Evolutionary conservation across 2,888 invertebrate species (phyloP).

Genomic region (Thymelicus acteon): DNA sequence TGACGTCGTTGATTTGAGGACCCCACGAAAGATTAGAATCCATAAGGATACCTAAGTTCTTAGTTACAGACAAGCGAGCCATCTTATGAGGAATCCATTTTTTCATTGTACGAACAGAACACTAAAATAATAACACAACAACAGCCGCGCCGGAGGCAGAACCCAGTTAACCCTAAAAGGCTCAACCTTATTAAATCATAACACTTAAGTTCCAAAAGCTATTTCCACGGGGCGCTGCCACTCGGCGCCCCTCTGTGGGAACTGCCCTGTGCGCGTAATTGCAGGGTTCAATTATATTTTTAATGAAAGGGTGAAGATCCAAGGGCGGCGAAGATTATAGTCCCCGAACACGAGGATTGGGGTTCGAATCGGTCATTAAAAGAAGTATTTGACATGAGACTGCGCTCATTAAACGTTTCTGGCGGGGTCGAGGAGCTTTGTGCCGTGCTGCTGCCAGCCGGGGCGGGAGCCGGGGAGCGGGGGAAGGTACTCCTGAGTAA

Average conservation of each 20-base stretch:
- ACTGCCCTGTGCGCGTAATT: conserved; percentile 33
- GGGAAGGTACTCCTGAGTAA: neutral
- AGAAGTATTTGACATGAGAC: conserved; percentile 38
- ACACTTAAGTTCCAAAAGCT: conserved; percentile 38
- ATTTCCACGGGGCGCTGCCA: conserved; percentile 19
- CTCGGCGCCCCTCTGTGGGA: conserved; percentile 32
- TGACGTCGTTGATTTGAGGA: too few species aligned
- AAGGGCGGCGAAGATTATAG: conserved; percentile 36
- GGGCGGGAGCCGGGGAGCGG: too few species aligned
- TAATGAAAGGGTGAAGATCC: conserved; percentile 35
- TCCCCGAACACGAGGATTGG: conserved; percentile 28
- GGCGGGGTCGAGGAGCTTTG: conserved; percentile 24
- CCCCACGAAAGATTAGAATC: too few species aligned
- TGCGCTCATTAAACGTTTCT: conserved; percentile 34
- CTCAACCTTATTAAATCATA: conserved; percentile 38
- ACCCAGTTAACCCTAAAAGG: conserved; percentile 28
- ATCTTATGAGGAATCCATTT: neutral
- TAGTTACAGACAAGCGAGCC: too few species aligned
- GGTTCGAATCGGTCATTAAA: conserved; percentile 37
- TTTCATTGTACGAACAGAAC: neutral
- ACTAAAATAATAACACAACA: neutral
- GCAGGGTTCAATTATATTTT: conserved; percentile 38
- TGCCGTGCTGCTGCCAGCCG: conserved; percentile 7
- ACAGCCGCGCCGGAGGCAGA: conserved; percentile 4
- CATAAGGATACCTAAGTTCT: too few species aligned